Conservation (phyloP, 2,797 vertebrate genomes). For the Poliocrania exsul region DNA sequence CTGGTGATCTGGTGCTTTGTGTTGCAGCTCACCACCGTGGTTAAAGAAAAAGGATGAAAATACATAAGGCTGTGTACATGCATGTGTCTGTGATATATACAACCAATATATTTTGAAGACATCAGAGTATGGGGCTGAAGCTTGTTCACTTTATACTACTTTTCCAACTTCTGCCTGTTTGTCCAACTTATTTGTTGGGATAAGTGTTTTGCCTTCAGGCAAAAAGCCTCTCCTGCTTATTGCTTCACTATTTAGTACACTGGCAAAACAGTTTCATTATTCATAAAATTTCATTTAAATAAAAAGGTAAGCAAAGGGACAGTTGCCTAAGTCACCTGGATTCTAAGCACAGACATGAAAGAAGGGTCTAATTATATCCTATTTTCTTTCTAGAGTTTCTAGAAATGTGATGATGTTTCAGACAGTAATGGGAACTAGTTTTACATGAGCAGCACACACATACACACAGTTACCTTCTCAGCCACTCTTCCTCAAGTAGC, state of each 20-base stretch:
- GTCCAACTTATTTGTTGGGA: not conserved
- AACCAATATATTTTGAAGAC: not conserved
- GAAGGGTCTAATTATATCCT: not conserved
- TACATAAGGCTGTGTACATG: not conserved
- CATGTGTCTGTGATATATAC: rapidly evolving
- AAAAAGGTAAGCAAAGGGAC: not conserved
- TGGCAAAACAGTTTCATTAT: not conserved
- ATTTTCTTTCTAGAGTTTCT: not conserved
- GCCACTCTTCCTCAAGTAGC: not conserved
- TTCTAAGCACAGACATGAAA: not conserved
- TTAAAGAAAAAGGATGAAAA: not conserved
- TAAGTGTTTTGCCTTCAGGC: not conserved
- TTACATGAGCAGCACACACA: not conserved
- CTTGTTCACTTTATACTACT: not conserved
- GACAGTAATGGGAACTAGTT: not conserved
- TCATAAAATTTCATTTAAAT: not conserved
- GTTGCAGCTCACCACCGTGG: rapidly evolving
- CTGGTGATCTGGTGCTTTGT: not conserved
- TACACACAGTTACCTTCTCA: not conserved
- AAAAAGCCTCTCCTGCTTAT: not conserved
- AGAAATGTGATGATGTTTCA: not conserved
- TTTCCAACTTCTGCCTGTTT: not conserved
- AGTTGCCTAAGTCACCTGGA: not conserved
- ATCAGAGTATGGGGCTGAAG: not conserved
- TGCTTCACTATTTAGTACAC: not conserved